Base-by-base conservation (phyloP, 2,797 vertebrate species). In the Pseudopleuronectes americanus region DNA sequence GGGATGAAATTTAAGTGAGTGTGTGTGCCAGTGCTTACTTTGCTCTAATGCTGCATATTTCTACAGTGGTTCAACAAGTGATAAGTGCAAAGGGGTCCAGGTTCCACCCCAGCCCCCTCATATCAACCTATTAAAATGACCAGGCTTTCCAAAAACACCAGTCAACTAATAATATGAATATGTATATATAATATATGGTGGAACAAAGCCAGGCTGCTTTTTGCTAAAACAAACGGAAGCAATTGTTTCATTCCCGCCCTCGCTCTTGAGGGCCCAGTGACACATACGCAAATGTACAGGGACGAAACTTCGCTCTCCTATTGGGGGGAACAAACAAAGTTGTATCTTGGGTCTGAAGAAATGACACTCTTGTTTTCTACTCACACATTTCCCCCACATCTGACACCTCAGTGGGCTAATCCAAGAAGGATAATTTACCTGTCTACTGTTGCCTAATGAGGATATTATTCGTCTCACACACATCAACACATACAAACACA, bases 1-100 rank as follows among this genome's bases (percentile, higher is more conserved):
- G 23, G 49, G 65, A 52, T 31, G 7, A 60, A 43, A 57, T 28
- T 28, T n/a, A 21, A 5, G 52, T 28, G 67, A 45, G 57, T 66
- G 36, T 71, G 36, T 59, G 52, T 43, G 57, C 54, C 24, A 43
- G 24, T 3, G 24, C 56, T 68, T 61, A 71, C 8, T 13, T 26
- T 53, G 48, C 58, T 70, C 66, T 81, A 68, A 82, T 49, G 47
- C 13, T 36, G 73, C 72, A 77, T 59, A 68, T 72, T 74, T 63
- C 31, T 71, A 17, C 24, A 3, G 9, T 8, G 54, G 54, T 10
- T 75, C 60, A 28, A 59, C 53, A 56, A 36, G 28, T 3, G 33
- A 57, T 58, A 16, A 38, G 31, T 33, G 38, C 33, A 33, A 1
- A 0, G 13, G 7, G n/a, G 56, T 7, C 56, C 21, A 41, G 4